Percentiles rank a stretch among this genome's conserved stretches.
These are phyloP conservation scores for Pipistrellus pygmaeus DNA, from an alignment of 2,797 vertebrate species.

Conservation along the genomic window DNA sequence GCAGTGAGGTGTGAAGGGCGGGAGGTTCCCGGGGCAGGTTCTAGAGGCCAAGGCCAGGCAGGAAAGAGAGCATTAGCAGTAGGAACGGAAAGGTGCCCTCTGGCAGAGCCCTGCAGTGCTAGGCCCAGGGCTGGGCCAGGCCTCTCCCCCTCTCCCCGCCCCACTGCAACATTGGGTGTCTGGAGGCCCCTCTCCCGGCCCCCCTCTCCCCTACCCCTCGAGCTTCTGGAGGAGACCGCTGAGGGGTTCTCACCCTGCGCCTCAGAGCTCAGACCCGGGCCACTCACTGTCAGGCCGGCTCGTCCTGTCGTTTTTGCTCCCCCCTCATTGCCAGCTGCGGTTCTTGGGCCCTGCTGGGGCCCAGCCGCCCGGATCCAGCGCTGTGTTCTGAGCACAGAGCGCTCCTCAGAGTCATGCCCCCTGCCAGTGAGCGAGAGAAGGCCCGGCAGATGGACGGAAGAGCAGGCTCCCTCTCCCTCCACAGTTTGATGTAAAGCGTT, in stretches of 20 bases:
- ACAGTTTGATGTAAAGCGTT: neutral
- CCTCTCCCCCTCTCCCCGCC: neutral
- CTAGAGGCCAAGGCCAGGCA: neutral
- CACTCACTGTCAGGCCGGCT: neutral
- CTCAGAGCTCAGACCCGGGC: neutral
- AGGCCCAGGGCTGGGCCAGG: neutral
- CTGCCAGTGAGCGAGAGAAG: neutral
- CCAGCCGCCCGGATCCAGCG: neutral
- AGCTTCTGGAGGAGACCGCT: neutral
- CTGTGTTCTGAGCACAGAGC: neutral
- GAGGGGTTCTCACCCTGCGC: neutral
- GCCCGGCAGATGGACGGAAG: neutral
- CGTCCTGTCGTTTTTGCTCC: neutral
- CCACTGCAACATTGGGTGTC: no score
- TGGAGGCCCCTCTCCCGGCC: no score
- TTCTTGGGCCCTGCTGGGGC: neutral
- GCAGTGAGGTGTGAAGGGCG: neutral
- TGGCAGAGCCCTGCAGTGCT: no score
- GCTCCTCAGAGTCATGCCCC: no score
- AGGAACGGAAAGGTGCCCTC: neutral
- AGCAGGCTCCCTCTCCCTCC: neutral
- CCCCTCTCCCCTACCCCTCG: no score
- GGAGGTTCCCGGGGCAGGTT: neutral
- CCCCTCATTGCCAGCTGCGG: no score
- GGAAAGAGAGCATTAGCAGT: neutral